A percentile compares a stretch with the other conserved stretches of the same genome.
phyloP scores from a whole-genome alignment of 2,888 invertebrate genomes.

The Acanthosepion lycidas region DNA sequence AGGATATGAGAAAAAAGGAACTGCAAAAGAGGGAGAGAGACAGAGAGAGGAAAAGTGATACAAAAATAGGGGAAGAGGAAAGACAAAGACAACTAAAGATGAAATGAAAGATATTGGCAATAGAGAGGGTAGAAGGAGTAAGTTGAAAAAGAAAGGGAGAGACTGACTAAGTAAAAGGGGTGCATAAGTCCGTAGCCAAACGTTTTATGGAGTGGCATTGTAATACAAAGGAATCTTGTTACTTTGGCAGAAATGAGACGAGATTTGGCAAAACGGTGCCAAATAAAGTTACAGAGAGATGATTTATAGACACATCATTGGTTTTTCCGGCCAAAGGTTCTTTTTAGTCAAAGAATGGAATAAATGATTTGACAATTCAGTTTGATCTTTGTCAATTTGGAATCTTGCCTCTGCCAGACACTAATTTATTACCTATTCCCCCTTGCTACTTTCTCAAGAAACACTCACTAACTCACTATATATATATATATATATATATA shows the following conservation, averaged over 20 bases:
- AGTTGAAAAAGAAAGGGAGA: too few species aligned
- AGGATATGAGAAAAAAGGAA: not conserved
- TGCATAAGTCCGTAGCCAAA: too few species aligned
- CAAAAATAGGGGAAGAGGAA: not conserved
- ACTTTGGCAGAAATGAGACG: too few species aligned
- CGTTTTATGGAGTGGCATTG: too few species aligned
- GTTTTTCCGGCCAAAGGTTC: slow-evolving; percentile 7
- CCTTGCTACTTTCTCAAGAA: too few species aligned
- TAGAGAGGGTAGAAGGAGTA: too few species aligned
- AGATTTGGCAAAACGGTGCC: not conserved
- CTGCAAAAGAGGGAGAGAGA: not conserved
- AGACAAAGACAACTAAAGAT: not conserved
- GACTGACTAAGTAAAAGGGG: too few species aligned
- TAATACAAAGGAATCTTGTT: too few species aligned
- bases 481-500: too few species aligned
- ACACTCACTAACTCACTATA: too few species aligned
- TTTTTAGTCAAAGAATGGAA: not conserved
- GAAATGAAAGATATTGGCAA: too few species aligned
- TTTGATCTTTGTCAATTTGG: slow-evolving; percentile 22
- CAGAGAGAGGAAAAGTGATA: not conserved
- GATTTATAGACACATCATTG: slow-evolving; percentile 1
- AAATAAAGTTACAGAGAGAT: not conserved
- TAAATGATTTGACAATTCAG: slow-evolving; percentile 33
- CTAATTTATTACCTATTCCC: not conserved
- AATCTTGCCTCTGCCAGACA: not conserved